Evolutionary conservation across 2,888 invertebrate species (phyloP), one percentile per base, ranked within the genome.

Genomic region (Meliscaeva auricollis): DNA sequence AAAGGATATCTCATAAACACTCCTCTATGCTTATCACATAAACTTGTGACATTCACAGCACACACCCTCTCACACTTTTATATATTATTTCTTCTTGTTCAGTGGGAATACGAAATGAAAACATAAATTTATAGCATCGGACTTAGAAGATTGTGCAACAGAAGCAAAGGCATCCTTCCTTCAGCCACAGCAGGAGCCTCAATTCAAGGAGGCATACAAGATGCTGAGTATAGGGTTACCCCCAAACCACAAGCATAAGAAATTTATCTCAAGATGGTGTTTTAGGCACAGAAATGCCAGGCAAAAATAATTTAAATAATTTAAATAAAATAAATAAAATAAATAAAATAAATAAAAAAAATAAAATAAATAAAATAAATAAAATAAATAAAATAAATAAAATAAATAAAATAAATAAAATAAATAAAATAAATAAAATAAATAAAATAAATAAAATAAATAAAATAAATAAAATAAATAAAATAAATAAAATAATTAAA

Each of bases 1-100:
- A 85, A 81, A 76, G 85, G 76, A 85, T 81, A 76, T 85, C 68
- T 81, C 73, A 85, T 85, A 80, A 82, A 76, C 85, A 85, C 85
- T 80, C 62, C 62, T 73, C 68, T 77, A 64, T 73, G 76, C 76
- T 85, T 81, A 85, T 76, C 84, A 66, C 80, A 85, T 54, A 79
- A 85, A 72, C 80, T 76, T 75, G 50, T 58, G 74, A 11, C 30
- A 62, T 44, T 58, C 74, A 68, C 35, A 76, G 26, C 62, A 62
- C 13, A 48, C 48, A 17, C n/a, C 46, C 41, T 11, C 15, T 26
- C 20, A 5, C 13, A 56, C 38, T 17, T 8, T 38, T 5, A 48
- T 30, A 5, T 1, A 30, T 13, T 20, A 48, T 35, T 30, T n/a
- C 11, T 44, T 7, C 7, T 50, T n/a, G 15, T 38, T 38, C 15